Evolutionary conservation across 2,797 vertebrate genomes (phyloP), one percentile per base, ranked within the genome.

Genomic region (Cetoscarus ocellatus): DNA sequence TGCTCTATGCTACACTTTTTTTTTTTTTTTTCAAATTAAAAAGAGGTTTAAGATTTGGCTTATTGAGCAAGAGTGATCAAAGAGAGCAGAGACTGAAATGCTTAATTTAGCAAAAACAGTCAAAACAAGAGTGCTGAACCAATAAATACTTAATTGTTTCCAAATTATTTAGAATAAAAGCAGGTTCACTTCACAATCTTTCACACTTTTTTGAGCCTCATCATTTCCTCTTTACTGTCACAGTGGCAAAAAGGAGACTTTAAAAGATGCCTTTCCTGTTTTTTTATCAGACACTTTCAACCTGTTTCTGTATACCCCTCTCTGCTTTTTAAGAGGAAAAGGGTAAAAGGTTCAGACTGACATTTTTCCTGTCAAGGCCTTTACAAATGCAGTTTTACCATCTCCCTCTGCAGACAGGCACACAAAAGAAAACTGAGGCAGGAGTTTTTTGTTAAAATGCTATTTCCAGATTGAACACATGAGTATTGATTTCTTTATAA

Each of bases 231-330:
- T 27, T 27, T 27, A 27, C 27, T 27, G 27, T 27, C 27, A 27
- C 27, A 27, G 27, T 27, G n/a, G 42, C 17, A 51, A 52, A 35
- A 12, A 38, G 8, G 15, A 61, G 35, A 53, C 11, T 3, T 15
- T 42, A 9, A 54, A 61, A 8, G 0, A 18, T 19, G 57, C 27
- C 40, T 35, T 56, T 67, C 15, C 59, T 40, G 61, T 43, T 72
- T 68, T 64, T 65, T 47, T 38, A 40, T 39, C 15, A 39, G 35
- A 34, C 9, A 35, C 44, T 51, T 48, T n/a, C 15, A 52, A 15
- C 19, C 11, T 10, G 8, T 67, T 12, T 73, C 47, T 35, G 14
- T 51, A 17, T 17, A 34, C n/a, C 5, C 3, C 6, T 48, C 4
- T 57, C 9, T 12, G 52, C n/a, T 52, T 55, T 10, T 39, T 17